These are phyloP conservation scores for Drosophila pruinosa DNA, from an alignment of 1,140 invertebrate species.

Conservation along the genomic window DNA sequence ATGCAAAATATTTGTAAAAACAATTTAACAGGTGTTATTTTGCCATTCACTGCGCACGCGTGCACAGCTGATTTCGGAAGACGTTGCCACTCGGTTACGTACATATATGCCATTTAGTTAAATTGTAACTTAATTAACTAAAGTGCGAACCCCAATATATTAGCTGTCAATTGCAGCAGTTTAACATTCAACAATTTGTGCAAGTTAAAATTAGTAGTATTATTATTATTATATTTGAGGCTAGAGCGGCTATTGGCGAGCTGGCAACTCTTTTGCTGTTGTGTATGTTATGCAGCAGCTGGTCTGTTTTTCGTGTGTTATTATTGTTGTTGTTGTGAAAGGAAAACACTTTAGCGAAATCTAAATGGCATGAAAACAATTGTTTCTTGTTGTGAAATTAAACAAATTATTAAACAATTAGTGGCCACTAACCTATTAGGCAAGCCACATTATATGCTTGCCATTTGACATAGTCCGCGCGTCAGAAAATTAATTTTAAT, in stretches of 20 bases:
- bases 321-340: constrained; percentile 50
- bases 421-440: constrained; percentile 19
- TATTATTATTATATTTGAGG: background rate
- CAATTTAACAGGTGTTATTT: constrained; percentile 40
- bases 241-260: background rate
- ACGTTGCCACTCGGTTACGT: constrained; percentile 19
- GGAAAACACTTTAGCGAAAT: constrained; percentile 56
- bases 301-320: constrained; percentile 28
- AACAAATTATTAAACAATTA: constrained; percentile 50
- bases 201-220: background rate
- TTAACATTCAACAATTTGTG: background rate
- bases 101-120: background rate
- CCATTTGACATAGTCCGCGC: constrained; percentile 7
- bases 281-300: constrained; percentile 47
- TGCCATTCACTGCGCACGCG: constrained; percentile 28
- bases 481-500: constrained; percentile 4
- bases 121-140: constrained; percentile 5
- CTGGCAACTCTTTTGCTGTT: constrained; percentile 25
- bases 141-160: constrained; percentile 19
- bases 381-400: constrained; percentile 47
- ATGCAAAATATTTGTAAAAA: constrained; percentile 18
- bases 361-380: constrained; percentile 51
- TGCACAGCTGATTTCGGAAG: constrained; percentile 16
- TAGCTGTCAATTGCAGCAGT: background rate
- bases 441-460: background rate